phyloP scores from a whole-genome alignment of 2,888 invertebrate species.

The Drosophila phalerata region DNA sequence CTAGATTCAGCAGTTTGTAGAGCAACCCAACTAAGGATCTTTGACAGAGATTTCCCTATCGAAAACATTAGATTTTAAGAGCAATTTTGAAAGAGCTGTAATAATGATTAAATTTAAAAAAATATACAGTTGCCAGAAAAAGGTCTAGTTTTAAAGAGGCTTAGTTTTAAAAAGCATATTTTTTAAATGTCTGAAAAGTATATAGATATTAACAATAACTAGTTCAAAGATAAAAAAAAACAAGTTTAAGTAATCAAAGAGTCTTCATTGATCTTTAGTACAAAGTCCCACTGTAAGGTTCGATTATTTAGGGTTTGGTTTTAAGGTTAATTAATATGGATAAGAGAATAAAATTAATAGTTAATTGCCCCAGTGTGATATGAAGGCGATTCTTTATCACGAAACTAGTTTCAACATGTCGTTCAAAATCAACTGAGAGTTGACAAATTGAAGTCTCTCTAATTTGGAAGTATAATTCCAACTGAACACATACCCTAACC shows the following conservation, averaged over 20 bases:
- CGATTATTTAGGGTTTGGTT: background rate
- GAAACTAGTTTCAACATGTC: background rate
- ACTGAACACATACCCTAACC: background rate
- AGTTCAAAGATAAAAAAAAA: no score
- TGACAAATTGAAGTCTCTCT: background rate
- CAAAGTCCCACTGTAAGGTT: background rate
- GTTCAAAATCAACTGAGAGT: background rate
- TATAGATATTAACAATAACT: no score
- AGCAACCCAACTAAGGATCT: background rate
- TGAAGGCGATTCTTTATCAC: background rate
- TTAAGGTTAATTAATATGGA: background rate
- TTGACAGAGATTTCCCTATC: background rate
- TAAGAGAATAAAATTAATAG: background rate
- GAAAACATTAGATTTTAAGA: no score
- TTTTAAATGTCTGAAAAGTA: no score
- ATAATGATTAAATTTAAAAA: no score
- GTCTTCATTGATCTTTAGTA: background rate
- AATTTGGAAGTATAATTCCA: conserved; percentile 1
- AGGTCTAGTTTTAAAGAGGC: no score
- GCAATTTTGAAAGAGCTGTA: no score
- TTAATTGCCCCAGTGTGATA: background rate
- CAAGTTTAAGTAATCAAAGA: background rate
- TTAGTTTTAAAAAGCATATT: no score
- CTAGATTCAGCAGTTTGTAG: background rate
- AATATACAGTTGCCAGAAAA: no score